Conservation (phyloP, 2,797 vertebrate species). For the Danio albolineatus region DNA sequence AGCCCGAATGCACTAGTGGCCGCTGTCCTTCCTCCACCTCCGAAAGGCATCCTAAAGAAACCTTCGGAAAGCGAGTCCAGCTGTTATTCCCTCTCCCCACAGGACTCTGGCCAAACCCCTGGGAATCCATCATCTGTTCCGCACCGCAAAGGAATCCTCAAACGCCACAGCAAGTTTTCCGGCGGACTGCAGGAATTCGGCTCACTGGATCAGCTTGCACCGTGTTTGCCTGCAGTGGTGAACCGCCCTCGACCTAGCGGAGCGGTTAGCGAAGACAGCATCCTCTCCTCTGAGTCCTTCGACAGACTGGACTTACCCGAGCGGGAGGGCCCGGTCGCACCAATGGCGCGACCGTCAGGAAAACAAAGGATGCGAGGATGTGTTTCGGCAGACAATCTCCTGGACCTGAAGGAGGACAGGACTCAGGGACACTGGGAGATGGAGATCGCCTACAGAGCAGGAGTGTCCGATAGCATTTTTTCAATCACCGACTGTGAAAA, state of each 20-base stretch:
- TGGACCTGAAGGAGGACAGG: conserved; percentile 74
- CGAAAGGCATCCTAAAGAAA: conserved; percentile 95
- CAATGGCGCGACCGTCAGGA: conserved; percentile 64
- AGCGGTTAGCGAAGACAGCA: conserved; percentile 93
- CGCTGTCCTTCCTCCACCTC: conserved; percentile 72
- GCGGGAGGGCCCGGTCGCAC: conserved; percentile 62
- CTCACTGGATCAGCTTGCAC: conserved; percentile 80
- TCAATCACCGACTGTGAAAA: conserved; percentile 85
- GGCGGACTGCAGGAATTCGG: conserved; percentile 76
- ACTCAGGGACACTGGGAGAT: conserved; percentile 78
- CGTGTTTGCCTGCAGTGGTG: conserved; percentile 63
- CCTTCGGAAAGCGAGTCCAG: conserved; percentile 86
- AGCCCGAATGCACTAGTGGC: conserved; percentile 54
- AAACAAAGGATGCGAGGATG: conserved; percentile 80
- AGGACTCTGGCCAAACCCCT: conserved; percentile 79
- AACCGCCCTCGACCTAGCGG: conserved; percentile 73
- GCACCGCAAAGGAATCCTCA: conserved; percentile 90
- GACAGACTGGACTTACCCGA: conserved; percentile 92
- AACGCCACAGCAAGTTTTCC: conserved; percentile 88
- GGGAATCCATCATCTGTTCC: conserved; percentile 60
- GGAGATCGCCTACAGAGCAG: conserved; percentile 75
- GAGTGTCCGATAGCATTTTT: conserved; percentile 82
- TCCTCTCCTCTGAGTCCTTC: conserved; percentile 96
- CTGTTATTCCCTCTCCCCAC: conserved; percentile 92
- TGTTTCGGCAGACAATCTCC: conserved; percentile 89